Base-by-base conservation (phyloP, 2,113 vertebrate genomes). In the Spea multiplicata region DNA sequence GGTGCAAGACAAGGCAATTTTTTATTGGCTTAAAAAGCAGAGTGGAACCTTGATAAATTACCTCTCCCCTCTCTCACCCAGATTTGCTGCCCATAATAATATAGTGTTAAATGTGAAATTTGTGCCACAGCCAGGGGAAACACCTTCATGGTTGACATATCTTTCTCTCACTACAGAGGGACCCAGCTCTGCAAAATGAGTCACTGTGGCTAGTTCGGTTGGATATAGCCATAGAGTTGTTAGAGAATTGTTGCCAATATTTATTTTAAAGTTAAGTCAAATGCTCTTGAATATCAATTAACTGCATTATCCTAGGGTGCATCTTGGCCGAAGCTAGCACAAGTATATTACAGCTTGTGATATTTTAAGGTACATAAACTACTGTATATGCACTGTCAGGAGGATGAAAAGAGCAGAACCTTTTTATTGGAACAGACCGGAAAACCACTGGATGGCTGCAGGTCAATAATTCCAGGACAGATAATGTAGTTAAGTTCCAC, bases 211-310 rank as follows among this genome's bases (percentile, higher is more conserved):
- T 49, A 16, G 66, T 48, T 8, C 47, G 17, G 44, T 72, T 66
- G 76, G 44, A 72, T 72, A 72, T 72, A 55, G 49, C 69, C 50
- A 44, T 66, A 69, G 69, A 78, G 76, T 78, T 72, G 69, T 78
- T 72, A 65, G 55, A 50, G 16, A 55, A 47, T 48, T 47, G 46
- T 72, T 66, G 76, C 76, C 76, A 78, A 72, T 66, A 78, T 78
- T 78, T 78, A 78, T 78, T 78, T 78, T 72, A 78, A 78, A 59
- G 68, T 62, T 68, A 76, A 77, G 55, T 76, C 74, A 64, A n/a
- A 62, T 44, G 47, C 52, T 71, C 67, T 78, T 78, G 61, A 72
- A 69, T 65, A 72, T 78, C 76, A 72, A 78, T 78, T 72, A 72
- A 61, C 55, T 78, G 48, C 17, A 55, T 65, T 72, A 53, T 78